Conservation (phyloP, 2,888 invertebrate species). For the Meganola albula region DNA sequence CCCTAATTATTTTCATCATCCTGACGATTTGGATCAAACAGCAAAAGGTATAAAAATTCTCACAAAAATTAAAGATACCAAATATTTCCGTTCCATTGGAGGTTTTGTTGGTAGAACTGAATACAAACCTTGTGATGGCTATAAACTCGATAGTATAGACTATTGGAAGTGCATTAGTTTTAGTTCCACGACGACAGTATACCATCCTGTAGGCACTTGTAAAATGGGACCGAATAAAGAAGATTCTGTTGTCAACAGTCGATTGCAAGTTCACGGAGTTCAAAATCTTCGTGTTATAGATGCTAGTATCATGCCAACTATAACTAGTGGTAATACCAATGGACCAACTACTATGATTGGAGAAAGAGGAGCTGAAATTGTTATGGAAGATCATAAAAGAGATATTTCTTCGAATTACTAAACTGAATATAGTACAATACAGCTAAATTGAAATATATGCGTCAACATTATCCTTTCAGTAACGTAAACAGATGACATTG, state of each 20-base stretch:
- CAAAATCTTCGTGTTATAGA: conserved; percentile 82
- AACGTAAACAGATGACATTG: too few species aligned
- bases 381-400: conserved; percentile 66
- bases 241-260: conserved; percentile 64
- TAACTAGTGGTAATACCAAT: conserved; percentile 87
- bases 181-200: conserved; percentile 71
- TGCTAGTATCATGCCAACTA: conserved; percentile 87
- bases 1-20: conserved; percentile 70
- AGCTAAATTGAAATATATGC: too few species aligned
- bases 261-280: conserved; percentile 81
- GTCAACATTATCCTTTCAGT: too few species aligned
- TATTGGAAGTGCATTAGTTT: conserved; percentile 53
- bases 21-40: conserved; percentile 62
- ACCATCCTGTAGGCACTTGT: conserved; percentile 82
- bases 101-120: conserved; percentile 34
- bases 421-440: too few species aligned
- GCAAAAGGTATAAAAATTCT: conserved; percentile 42
- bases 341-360: conserved; percentile 88
- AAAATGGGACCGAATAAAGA: conserved; percentile 71
- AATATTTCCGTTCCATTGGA: conserved; percentile 10
- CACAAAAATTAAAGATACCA: conserved; percentile 32
- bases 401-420: too few species aligned
- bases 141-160: conserved; percentile 31
- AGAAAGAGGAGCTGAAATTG: conserved; percentile 85
- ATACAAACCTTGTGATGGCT: conserved; percentile 36